A percentile compares a stretch with the other conserved stretches of the same genome.
phyloP scores from a whole-genome alignment of 2,797 vertebrate genomes.

The Dendrocincla tyrannina region DNA sequence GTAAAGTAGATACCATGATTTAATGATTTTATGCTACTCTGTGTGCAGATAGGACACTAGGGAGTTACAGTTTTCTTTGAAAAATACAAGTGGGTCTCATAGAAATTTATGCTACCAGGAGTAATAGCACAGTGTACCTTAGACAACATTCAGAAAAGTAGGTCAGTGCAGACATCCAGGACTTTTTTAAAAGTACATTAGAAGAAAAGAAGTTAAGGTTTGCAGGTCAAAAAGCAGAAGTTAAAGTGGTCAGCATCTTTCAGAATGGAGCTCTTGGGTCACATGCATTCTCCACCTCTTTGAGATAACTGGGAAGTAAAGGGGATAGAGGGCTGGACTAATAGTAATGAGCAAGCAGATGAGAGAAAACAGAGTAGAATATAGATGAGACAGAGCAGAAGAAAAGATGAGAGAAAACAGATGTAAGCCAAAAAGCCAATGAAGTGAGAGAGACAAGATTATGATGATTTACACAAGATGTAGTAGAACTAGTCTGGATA shows the following conservation, averaged over 20 bases:
- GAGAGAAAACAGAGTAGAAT: constrained; percentile 23
- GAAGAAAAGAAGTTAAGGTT: background rate
- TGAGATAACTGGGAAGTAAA: constrained; percentile 11
- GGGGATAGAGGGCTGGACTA: background rate
- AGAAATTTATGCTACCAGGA: background rate
- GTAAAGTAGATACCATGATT: background rate
- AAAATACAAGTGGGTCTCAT: background rate
- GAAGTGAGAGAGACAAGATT: constrained; percentile 41
- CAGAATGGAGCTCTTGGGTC: background rate
- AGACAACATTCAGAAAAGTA: background rate
- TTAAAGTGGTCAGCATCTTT: background rate
- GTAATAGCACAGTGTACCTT: background rate
- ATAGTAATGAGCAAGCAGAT: constrained; percentile 8
- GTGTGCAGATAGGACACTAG: background rate
- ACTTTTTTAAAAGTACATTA: background rate
- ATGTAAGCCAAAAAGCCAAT: constrained; percentile 41
- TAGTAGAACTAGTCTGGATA: constrained; percentile 1
- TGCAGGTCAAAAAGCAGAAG: background rate
- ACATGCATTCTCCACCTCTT: background rate
- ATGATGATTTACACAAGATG: constrained; percentile 38
- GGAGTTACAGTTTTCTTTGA: background rate
- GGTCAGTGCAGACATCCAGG: background rate
- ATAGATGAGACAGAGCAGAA: background rate
- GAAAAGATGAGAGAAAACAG: constrained; percentile 51
- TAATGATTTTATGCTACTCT: background rate